A percentile compares a stretch with the other conserved stretches of the same genome.
phyloP scores from a whole-genome alignment of 2,797 vertebrate genomes.

The Aselliscus stoliczkanus region DNA sequence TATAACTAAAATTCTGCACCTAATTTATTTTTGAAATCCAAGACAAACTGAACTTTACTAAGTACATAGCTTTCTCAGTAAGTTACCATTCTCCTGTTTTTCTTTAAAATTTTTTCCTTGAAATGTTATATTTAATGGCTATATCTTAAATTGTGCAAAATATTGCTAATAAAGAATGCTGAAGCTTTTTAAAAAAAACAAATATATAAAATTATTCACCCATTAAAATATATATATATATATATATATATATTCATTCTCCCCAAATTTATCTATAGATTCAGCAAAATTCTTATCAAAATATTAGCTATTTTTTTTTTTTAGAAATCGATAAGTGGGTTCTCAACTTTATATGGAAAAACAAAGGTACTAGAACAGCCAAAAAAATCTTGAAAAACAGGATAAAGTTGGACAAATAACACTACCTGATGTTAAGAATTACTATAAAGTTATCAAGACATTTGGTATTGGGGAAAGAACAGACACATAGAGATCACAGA shows the following conservation, averaged over 20 bases:
- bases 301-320: neutral
- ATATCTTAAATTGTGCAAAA: neutral
- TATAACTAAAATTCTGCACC: slow-evolving; percentile 59
- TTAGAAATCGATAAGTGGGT: neutral
- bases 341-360: neutral
- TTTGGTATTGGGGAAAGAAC: neutral
- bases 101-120: slow-evolving; percentile 54
- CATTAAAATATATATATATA: too few species aligned
- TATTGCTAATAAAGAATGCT: slow-evolving; percentile 67
- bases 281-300: neutral
- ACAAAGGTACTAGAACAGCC: neutral
- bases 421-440: neutral
- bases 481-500: neutral
- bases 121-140: slow-evolving; percentile 67
- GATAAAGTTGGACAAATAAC: neutral
- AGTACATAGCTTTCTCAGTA: slow-evolving; percentile 62
- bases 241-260: neutral
- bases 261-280: neutral
- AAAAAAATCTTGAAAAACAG: slow-evolving; percentile 18
- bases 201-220: too few species aligned
- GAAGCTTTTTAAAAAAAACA: slow-evolving; percentile 51
- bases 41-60: slow-evolving; percentile 61
- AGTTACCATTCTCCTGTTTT: neutral
- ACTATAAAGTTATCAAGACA: neutral
- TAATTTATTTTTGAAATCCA: slow-evolving; percentile 60